phyloP scores from a whole-genome alignment of 2,113 vertebrate species.

The Aphyosemion australe region DNA sequence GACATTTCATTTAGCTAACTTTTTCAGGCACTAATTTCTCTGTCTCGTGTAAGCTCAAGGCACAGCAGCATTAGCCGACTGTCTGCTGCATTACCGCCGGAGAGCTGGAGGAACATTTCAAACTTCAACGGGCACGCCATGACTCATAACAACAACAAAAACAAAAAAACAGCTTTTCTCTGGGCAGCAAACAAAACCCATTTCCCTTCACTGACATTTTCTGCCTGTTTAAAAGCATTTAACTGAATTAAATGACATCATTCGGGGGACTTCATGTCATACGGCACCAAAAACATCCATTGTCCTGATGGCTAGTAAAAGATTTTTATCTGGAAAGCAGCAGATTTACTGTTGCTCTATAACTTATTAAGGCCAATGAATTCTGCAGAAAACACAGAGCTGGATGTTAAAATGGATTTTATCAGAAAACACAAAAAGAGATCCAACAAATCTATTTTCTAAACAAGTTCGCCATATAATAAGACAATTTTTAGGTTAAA shows the following conservation, averaged over 20 bases:
- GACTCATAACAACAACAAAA: not conserved
- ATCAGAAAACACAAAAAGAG: too few relatives aligned
- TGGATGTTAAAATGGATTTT: too few relatives aligned
- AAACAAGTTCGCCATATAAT: too few relatives aligned
- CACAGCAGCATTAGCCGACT: not conserved
- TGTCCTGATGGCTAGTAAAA: not conserved
- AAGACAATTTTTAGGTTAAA: too few relatives aligned
- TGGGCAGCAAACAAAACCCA: not conserved
- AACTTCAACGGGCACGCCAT: not conserved
- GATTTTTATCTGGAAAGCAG: not conserved
- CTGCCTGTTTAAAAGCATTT: slow-evolving; percentile 15
- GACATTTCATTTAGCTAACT: slow-evolving; percentile 44
- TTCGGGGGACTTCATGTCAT: slow-evolving; percentile 4
- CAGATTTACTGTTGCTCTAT: too few relatives aligned
- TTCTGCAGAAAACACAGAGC: too few relatives aligned
- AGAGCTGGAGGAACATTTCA: slow-evolving; percentile 1
- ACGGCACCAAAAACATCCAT: not conserved
- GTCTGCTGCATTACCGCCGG: not conserved
- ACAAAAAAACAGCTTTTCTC: slow-evolving; percentile 5
- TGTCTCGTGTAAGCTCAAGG: slow-evolving; percentile 17
- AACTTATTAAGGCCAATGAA: too few relatives aligned
- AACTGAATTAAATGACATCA: slow-evolving; percentile 8
- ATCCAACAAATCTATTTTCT: too few relatives aligned
- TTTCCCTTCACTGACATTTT: slow-evolving; percentile 9
- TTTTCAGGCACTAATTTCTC: slow-evolving; percentile 23